Evolutionary conservation across 92 coral and sea anemone species (phyloP).

Genomic region (Porites rus): DNA sequence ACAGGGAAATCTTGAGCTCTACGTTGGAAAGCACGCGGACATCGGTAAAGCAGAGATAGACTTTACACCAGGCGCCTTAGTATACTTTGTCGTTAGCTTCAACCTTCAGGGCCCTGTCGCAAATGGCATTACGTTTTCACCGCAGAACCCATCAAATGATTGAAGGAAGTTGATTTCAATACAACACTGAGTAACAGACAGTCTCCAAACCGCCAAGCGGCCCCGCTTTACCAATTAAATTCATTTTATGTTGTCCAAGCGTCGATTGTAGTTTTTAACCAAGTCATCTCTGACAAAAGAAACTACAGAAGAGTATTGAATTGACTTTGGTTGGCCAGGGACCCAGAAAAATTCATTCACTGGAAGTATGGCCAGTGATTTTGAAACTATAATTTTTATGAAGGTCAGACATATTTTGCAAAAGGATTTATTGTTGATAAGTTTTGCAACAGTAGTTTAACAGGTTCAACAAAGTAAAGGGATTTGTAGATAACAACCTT

Average conservation of each 20-base stretch:
- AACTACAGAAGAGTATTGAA: too few relatives aligned
- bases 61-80: conserved; percentile 78
- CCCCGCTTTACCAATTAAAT: too few relatives aligned
- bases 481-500: neutral
- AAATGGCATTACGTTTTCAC: conserved; percentile 85
- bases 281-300: too few relatives aligned
- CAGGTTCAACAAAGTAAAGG: neutral
- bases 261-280: too few relatives aligned
- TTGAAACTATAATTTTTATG: too few relatives aligned
- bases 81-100: conserved; percentile 93
- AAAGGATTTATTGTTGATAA: too few relatives aligned
- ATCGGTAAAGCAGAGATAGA: conserved; percentile 80
- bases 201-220: too few relatives aligned
- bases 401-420: too few relatives aligned
- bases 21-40: conserved; percentile 86
- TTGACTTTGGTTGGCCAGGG: too few relatives aligned
- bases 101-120: conserved; percentile 86
- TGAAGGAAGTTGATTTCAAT: neutral
- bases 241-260: too few relatives aligned
- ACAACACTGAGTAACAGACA: neutral
- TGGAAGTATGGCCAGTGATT: too few relatives aligned
- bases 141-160: conserved; percentile 42
- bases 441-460: neutral
- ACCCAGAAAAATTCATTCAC: too few relatives aligned
- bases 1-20: conserved; percentile 83